Conservation (phyloP, 1,140 invertebrate genomes). For the Cydia pomonella region DNA sequence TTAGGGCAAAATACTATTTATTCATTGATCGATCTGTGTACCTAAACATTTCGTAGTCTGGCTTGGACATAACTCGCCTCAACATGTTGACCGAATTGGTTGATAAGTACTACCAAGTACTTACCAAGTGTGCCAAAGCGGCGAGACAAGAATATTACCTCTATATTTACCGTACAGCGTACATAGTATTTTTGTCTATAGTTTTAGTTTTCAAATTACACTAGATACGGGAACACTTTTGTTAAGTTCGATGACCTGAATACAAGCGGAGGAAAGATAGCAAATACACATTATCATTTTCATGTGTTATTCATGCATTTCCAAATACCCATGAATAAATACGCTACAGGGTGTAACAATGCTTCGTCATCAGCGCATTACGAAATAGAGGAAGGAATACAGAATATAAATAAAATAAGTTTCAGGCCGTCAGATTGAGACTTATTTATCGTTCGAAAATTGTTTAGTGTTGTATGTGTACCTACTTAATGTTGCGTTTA, state of each 20-base stretch:
- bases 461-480: neutral
- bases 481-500: too few species aligned
- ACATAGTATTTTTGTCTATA: too few species aligned
- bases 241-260: constrained; percentile 45
- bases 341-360: constrained; percentile 26
- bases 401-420: constrained; percentile 23
- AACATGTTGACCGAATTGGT: too few species aligned
- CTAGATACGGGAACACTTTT: neutral
- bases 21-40: too few species aligned
- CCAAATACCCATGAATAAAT: constrained; percentile 36
- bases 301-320: constrained; percentile 61
- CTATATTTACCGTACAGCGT: too few species aligned
- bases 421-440: constrained; percentile 5
- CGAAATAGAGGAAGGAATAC: constrained; percentile 7
- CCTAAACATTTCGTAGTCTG: too few species aligned
- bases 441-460: neutral
- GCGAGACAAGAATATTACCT: too few species aligned
- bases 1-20: too few species aligned
- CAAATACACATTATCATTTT: constrained; percentile 61
- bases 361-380: constrained; percentile 29
- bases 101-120: too few species aligned
- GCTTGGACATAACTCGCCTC: too few species aligned
- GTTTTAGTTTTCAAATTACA: neutral
- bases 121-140: too few species aligned
- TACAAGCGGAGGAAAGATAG: constrained; percentile 59